Evolutionary conservation across 2,113 vertebrate species (phyloP), one percentile per base, ranked within the genome.

Genomic region (Leptodactylus fuscus): DNA sequence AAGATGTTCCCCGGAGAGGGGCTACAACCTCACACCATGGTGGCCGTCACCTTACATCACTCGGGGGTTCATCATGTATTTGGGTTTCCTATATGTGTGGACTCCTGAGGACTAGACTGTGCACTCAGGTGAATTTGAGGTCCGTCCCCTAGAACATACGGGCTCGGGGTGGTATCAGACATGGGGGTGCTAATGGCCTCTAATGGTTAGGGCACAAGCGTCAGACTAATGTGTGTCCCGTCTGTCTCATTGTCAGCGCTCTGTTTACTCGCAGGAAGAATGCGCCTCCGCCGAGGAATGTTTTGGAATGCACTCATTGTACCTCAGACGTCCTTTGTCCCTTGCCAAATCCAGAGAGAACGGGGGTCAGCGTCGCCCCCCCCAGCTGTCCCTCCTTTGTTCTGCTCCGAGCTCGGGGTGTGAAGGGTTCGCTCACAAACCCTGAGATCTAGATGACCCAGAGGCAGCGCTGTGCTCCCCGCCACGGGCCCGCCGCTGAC

Each of bases 191-290:
- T n/a, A n/a, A n/a, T n/a, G n/a, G n/a, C n/a, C 27, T 32, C 12
- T 13, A 13, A 5, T 13, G 69, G 5, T 9, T 13, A 22, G 16
- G 13, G 22, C 36, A 1, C 2, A 8, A 71, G 44, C 34, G 36
- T 71, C 34, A 71, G 69, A 44, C 22, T 20, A 44, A 44, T 22
- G 41, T 22, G 34, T 29, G 38, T 32, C 34, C 20, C 49, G 27
- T 32, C 16, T 55, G 46, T 10, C 7, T 77, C 75, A 22, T 53
- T 58, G 49, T 78, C 22, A 78, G 24, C 13, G 49, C 4, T 5
- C 13, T 78, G 75, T 78, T 58, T n/a, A 55, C 51, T 78, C 1
- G 75, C 11, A 78, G 75, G 49, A 51, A 53, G 27, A 51, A 77
- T 22, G 46, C 22, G 46, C 24, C 24, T 4, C 46, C 24, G 2